Evolutionary conservation across 2,113 vertebrate species (phyloP), one percentile per base, ranked within the genome.

Genomic region (Myotis brandtii): DNA sequence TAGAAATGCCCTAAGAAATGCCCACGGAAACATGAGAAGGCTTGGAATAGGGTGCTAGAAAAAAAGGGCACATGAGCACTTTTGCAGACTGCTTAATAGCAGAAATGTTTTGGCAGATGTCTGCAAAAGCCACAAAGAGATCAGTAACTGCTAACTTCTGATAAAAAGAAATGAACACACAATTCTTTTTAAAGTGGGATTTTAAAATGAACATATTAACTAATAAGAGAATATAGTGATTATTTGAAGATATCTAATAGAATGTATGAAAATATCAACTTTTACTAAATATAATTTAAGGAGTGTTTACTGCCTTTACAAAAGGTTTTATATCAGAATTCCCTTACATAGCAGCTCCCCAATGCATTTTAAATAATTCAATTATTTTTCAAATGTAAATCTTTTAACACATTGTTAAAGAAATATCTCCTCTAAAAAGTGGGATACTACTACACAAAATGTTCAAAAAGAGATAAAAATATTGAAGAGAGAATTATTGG

Each of bases 1-100:
- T 91, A 81, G n/a, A 96, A 93, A 72, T 76, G 59, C 70, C 73
- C 82, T 93, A 50, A 83, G 62, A 77, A 89, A 89, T 84, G 50
- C 70, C 59, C 20, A 40, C 40, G 34, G 89, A 79, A 94, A 85
- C 67, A 77, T 17, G 34, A 93, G 34, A 86, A 75, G 62, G 76
- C 16, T 48, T 79, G 27, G 66, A 93, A 77, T 30, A 92, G 59
- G 32, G 13, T 75, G 46, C 40, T 90, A 73, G 62, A 40, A 67
- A 59, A 89, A 89, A 93, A 89, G 9, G 50, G 12, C 56, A 79
- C n/a, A 67, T 9, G 16, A 89, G 34, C 34, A 66, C 93, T 93
- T 92, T 86, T 52, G 70, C 64, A 87, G 70, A 86, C 21, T 56
- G 23, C 11, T 92, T 54, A 92, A 77, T 13, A 56, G 80, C 32